A percentile compares a stretch with the other conserved stretches of the same genome.
Evolutionary conservation across 2,113 vertebrate species (phyloP).

Genomic region (Lampris megalopsis): DNA sequence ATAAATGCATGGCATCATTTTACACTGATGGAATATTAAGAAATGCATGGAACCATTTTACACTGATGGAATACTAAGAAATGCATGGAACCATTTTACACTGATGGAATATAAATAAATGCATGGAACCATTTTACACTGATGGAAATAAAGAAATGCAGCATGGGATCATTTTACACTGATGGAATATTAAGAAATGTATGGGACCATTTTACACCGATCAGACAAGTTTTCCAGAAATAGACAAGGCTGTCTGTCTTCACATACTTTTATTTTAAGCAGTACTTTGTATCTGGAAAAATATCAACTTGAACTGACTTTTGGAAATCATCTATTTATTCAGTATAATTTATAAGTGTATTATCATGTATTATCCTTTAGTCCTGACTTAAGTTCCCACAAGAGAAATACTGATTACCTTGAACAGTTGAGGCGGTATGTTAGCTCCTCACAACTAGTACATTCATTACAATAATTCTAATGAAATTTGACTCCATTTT

Average conservation of each 20-base stretch:
- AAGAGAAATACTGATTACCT: background rate
- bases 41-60: too few species aligned
- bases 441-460: too few species aligned
- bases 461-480: too few species aligned
- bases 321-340: too few species aligned
- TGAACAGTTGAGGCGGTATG: background rate
- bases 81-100: background rate
- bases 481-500: too few species aligned
- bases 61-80: too few species aligned
- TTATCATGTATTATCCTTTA: too few species aligned
- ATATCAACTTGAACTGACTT: background rate
- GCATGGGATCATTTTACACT: background rate
- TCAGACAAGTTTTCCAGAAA: background rate
- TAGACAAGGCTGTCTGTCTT: too few species aligned
- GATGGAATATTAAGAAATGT: background rate
- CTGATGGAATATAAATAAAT: background rate
- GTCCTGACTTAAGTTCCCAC: background rate
- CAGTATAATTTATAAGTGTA: too few species aligned
- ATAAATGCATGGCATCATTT: too few species aligned
- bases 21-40: too few species aligned
- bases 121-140: background rate
- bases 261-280: too few species aligned
- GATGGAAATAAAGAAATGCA: background rate
- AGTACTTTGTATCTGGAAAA: background rate
- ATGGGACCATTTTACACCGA: background rate